phyloP scores from a whole-genome alignment of 2,113 vertebrate species.

The Tupaia chinensis region DNA sequence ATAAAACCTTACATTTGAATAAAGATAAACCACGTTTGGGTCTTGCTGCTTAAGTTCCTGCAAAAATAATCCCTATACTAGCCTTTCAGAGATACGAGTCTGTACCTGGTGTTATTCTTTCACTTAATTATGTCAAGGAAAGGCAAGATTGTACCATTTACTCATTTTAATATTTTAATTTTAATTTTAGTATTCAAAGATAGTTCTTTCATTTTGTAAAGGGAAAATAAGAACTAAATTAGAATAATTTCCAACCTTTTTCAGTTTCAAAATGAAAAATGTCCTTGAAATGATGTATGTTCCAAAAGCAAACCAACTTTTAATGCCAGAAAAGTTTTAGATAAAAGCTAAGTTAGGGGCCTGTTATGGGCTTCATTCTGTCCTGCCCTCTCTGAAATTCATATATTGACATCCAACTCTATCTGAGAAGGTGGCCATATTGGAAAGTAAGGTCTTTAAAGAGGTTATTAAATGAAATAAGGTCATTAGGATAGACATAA shows the following conservation, averaged over 20 bases:
- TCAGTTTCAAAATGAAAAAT: constrained; percentile 46
- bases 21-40: constrained; percentile 61
- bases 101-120: constrained; percentile 59
- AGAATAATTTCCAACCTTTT: constrained; percentile 11
- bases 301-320: constrained; percentile 22
- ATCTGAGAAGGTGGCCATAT: neutral
- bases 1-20: constrained; percentile 57
- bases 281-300: neutral
- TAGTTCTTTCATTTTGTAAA: neutral
- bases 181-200: constrained; percentile 53
- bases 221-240: constrained; percentile 43
- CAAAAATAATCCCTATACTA: constrained; percentile 62
- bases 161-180: constrained; percentile 65
- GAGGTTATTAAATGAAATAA: neutral
- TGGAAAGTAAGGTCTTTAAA: neutral
- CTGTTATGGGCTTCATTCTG: neutral
- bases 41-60: constrained; percentile 58
- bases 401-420: neutral
- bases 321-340: neutral
- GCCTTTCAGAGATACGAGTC: constrained; percentile 45
- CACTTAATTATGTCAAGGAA: constrained; percentile 57
- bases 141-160: constrained; percentile 53
- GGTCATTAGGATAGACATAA: neutral
- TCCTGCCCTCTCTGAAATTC: too few relatives aligned
- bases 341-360: neutral